These are phyloP conservation scores for Heliconius cydno DNA, from an alignment of 2,888 invertebrate species.

Conservation along the genomic window DNA sequence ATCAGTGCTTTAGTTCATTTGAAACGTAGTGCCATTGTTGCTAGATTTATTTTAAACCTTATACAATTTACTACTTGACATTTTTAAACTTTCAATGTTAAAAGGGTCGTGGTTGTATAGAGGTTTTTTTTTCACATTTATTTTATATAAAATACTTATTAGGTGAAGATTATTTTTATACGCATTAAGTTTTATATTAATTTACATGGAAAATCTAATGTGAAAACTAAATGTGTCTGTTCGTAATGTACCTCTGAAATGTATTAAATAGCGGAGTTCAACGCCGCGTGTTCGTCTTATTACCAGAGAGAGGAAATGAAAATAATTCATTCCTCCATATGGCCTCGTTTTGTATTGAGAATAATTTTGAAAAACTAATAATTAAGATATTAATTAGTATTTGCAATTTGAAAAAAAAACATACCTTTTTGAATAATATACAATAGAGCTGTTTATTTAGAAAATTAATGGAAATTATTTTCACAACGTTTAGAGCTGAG, in stretches of 20 bases:
- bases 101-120: background rate
- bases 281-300: too few species aligned
- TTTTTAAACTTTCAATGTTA: constrained; percentile 21
- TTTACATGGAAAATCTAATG: too few species aligned
- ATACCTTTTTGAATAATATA: background rate
- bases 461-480: background rate
- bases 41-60: constrained; percentile 24
- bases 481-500: background rate
- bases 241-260: too few species aligned
- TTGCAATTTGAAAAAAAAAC: too few species aligned
- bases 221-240: too few species aligned
- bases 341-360: background rate
- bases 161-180: too few species aligned
- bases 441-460: constrained; percentile 4
- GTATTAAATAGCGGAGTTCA: too few species aligned
- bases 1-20: constrained; percentile 33
- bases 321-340: too few species aligned
- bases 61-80: constrained; percentile 29
- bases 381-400: too few species aligned
- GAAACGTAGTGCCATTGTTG: constrained; percentile 20
- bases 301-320: too few species aligned
- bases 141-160: background rate
- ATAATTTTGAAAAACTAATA: background rate
- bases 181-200: too few species aligned
- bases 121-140: background rate